These are phyloP conservation scores for Nyctalus aviator DNA, from an alignment of 2,797 vertebrate species.

Conservation along the genomic window DNA sequence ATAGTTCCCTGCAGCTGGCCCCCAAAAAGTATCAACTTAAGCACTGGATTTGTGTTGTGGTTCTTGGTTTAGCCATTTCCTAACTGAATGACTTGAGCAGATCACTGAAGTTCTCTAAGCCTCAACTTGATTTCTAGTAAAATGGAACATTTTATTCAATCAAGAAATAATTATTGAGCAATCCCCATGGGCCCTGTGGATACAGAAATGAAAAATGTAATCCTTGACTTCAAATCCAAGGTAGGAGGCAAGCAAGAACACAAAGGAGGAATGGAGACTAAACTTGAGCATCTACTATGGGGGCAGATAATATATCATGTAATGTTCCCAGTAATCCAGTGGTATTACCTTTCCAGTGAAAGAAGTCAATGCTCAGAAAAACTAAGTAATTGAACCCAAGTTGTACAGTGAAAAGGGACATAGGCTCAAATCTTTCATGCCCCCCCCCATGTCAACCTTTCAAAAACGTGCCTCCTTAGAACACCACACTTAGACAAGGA, in stretches of 20 bases:
- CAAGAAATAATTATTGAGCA: neutral
- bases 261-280: neutral
- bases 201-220: neutral
- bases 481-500: neutral
- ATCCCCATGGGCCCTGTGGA: neutral
- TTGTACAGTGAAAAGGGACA: neutral
- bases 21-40: neutral
- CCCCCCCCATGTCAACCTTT: neutral
- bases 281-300: neutral
- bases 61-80: constrained; percentile 41
- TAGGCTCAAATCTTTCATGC: neutral
- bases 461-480: neutral
- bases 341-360: neutral
- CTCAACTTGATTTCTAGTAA: constrained; percentile 37
- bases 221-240: neutral
- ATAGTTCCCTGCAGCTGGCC: neutral
- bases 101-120: constrained; percentile 32
- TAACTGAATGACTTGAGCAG: neutral
- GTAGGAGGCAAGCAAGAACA: neutral
- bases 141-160: constrained; percentile 11
- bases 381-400: neutral
- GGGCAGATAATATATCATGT: neutral
- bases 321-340: neutral
- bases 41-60: neutral
- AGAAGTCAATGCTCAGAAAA: neutral